These are phyloP conservation scores for Ceratitis capitata DNA, from an alignment of 1,140 invertebrate species.

Conservation along the genomic window DNA sequence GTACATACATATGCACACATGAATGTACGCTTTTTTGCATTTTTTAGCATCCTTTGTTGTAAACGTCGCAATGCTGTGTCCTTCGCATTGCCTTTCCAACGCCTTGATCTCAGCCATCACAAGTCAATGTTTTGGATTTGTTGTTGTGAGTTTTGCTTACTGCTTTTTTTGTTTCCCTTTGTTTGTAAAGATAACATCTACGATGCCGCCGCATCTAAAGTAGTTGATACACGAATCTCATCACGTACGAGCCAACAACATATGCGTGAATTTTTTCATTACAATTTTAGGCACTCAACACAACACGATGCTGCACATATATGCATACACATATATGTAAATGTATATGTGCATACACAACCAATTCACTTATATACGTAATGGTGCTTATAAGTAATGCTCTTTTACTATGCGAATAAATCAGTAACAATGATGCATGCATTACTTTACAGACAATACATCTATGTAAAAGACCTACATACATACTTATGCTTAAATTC, in stretches of 20 bases:
- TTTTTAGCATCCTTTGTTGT: neutral
- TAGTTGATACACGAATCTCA: slow-evolving; percentile 20
- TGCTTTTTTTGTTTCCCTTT: neutral
- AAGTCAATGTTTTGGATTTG: neutral
- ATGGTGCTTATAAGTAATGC: slow-evolving; percentile 3
- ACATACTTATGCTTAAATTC: neutral
- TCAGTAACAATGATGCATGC: slow-evolving; percentile 22
- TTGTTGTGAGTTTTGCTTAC: too few species aligned
- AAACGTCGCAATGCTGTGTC: neutral
- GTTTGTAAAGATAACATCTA: neutral
- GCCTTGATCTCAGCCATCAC: neutral
- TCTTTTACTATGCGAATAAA: slow-evolving; percentile 18
- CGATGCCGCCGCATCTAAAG: slow-evolving; percentile 21
- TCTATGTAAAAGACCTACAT: neutral
- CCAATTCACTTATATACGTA: too few species aligned
- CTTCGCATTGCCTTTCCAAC: neutral
- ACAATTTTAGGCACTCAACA: neutral
- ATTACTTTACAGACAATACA: neutral
- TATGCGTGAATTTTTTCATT: slow-evolving; percentile 14
- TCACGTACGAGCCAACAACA: neutral
- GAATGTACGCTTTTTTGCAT: neutral
- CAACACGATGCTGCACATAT: neutral
- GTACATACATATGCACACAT: neutral
- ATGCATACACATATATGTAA: neutral
- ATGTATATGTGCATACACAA: neutral